Evolutionary conservation across 2,888 invertebrate genomes (phyloP).

Genomic region (Ptychoptera albimana): DNA sequence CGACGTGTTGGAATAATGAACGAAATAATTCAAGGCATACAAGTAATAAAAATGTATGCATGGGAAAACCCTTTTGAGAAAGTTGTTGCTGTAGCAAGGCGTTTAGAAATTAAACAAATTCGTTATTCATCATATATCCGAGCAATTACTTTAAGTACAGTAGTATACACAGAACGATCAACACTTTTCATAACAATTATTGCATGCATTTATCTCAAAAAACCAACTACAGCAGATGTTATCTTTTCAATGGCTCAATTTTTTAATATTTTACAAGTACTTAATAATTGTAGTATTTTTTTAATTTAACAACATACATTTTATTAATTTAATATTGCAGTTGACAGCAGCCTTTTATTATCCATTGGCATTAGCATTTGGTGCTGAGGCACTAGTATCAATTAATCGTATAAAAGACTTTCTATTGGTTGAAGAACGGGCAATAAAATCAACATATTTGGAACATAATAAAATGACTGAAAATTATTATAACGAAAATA

Average conservation of each 20-base stretch:
- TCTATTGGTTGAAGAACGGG: conserved; percentile 25
- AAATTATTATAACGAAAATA: conserved; percentile 1
- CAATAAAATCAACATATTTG: conserved; percentile 19
- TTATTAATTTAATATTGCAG: conserved; percentile 24
- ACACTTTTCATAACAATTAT: conserved; percentile 59
- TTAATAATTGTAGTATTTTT: neutral
- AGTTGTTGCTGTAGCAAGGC: conserved; percentile 49
- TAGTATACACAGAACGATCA: conserved; percentile 63
- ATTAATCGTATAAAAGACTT: conserved; percentile 36
- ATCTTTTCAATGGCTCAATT: conserved; percentile 54
- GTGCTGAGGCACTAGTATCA: conserved; percentile 13
- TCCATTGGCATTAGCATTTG: conserved; percentile 31
- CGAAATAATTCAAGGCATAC: conserved; percentile 59
- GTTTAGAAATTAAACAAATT: conserved; percentile 45
- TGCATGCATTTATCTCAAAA: conserved; percentile 48
- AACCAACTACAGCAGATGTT: conserved; percentile 36
- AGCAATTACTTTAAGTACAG: conserved; percentile 53
- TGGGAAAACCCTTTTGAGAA: conserved; percentile 75
- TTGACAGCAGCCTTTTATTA: conserved; percentile 33
- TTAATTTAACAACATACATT: neutral
- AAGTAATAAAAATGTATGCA: conserved; percentile 84
- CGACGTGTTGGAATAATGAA: conserved; percentile 74
- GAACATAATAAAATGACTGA: conserved; percentile 20
- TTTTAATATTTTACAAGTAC: conserved; percentile 34
- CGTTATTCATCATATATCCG: conserved; percentile 50